Conservation (phyloP, 2,797 vertebrate species). For the Aythya fuligula region DNA sequence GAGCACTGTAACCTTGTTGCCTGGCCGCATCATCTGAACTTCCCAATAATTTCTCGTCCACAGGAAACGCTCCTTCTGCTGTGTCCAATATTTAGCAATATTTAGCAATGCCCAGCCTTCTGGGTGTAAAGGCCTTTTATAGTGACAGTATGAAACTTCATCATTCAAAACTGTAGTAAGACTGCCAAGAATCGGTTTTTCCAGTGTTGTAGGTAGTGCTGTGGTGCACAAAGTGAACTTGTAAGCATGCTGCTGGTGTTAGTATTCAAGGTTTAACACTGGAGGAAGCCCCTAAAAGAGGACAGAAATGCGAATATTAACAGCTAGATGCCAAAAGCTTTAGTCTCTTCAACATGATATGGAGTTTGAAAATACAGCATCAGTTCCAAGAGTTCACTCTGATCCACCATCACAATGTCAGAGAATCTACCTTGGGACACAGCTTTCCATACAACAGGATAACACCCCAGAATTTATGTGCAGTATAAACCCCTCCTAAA, state of each 20-base stretch:
- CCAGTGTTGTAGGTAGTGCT: not conserved
- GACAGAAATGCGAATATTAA: not conserved
- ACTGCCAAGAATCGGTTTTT: not conserved
- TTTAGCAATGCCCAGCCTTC: not conserved
- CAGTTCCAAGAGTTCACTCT: not conserved
- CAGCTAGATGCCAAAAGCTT: not conserved
- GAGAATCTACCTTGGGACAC: not conserved
- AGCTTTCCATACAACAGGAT: not conserved
- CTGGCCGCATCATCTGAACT: not conserved
- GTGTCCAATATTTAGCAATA: not conserved
- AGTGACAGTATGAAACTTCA: not conserved
- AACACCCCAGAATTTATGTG: not conserved
- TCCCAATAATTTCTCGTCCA: not conserved
- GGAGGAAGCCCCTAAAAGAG: not conserved
- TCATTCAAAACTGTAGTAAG: not conserved
- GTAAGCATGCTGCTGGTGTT: not conserved
- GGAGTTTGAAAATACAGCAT: not conserved
- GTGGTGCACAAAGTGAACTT: not conserved
- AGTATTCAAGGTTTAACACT: not conserved
- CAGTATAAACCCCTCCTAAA: not conserved
- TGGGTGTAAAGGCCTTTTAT: not conserved
- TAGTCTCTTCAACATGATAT: not conserved
- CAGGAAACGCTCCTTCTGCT: not conserved
- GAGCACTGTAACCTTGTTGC: not conserved
- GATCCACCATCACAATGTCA: not conserved